Conservation (phyloP, 2,797 vertebrate species). For the Novumbra hubbsi region DNA sequence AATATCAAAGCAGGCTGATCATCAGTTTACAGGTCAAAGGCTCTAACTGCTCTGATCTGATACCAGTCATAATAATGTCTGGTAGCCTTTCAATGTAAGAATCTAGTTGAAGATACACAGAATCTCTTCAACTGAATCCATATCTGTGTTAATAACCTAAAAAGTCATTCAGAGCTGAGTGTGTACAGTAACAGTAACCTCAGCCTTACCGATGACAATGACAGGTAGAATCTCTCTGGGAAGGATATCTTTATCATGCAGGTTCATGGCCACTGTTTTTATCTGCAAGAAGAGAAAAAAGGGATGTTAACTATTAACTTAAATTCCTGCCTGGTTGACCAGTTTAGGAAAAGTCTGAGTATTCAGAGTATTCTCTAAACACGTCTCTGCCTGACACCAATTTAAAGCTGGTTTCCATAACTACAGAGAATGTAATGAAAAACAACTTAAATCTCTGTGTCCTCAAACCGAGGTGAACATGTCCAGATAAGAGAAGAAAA, state of each 20-base stretch:
- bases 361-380: slow-evolving; percentile 18
- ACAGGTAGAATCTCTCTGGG: slow-evolving; percentile 66
- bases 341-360: slow-evolving; percentile 40
- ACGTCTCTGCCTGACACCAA: slow-evolving; percentile 3
- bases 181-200: neutral
- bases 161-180: neutral
- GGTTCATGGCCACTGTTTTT: slow-evolving; percentile 57
- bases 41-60: no score
- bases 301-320: neutral
- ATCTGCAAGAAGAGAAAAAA: slow-evolving; percentile 34
- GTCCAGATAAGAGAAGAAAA: neutral
- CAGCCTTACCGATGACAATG: slow-evolving; percentile 73
- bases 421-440: neutral
- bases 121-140: neutral
- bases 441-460: neutral
- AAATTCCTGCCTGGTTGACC: neutral
- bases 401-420: slow-evolving; percentile 15
- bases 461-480: neutral
- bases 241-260: slow-evolving; percentile 50
- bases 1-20: no score
- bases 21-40: no score
- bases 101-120: neutral
- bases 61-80: neutral
- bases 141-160: neutral
- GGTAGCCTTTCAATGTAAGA: neutral